phyloP scores from a whole-genome alignment of 2,888 invertebrate genomes.

The Lasioglossum leucozonium region DNA sequence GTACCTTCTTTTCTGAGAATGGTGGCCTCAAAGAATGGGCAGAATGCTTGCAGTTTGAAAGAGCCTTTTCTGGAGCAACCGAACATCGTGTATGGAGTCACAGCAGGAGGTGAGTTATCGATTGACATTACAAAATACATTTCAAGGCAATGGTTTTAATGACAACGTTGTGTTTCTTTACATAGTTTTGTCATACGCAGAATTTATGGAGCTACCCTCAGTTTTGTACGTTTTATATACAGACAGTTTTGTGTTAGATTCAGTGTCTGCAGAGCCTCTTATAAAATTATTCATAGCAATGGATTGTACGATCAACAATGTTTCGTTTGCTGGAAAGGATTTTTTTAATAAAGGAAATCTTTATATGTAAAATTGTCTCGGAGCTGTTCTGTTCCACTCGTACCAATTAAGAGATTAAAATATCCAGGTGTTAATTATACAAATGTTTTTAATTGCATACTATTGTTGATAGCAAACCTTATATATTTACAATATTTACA shows the following conservation, averaged over 20 bases:
- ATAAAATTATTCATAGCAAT: slow-evolving; percentile 74
- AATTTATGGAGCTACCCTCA: slow-evolving; percentile 74
- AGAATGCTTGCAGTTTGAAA: slow-evolving; percentile 58
- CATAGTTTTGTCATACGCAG: slow-evolving; percentile 80
- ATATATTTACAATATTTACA: slow-evolving; percentile 69
- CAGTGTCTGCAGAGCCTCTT: slow-evolving; percentile 76
- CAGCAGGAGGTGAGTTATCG: slow-evolving; percentile 79
- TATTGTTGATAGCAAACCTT: slow-evolving; percentile 45
- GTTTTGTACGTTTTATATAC: slow-evolving; percentile 79
- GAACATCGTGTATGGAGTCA: slow-evolving; percentile 80
- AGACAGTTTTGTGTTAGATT: slow-evolving; percentile 79
- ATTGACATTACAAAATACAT: slow-evolving; percentile 6
- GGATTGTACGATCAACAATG: slow-evolving; percentile 65
- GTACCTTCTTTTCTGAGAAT: slow-evolving; percentile 75
- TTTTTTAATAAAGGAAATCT: slow-evolving; percentile 81
- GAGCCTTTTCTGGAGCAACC: slow-evolving; percentile 76
- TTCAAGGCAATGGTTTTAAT: slow-evolving; percentile 34
- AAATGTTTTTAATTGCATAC: slow-evolving; percentile 45
- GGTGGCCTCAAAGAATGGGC: slow-evolving; percentile 72
- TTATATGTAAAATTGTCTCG: slow-evolving; percentile 74
- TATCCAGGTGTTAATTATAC: slow-evolving; percentile 24
- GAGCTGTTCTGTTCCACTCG: not conserved
- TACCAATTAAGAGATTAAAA: slow-evolving; percentile 1
- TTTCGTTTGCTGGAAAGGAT: slow-evolving; percentile 64
- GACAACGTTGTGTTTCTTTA: slow-evolving; percentile 52